A percentile compares a stretch with the other conserved stretches of the same genome.
phyloP scores from a whole-genome alignment of 2,888 invertebrate genomes.

The Netelia inedita region DNA sequence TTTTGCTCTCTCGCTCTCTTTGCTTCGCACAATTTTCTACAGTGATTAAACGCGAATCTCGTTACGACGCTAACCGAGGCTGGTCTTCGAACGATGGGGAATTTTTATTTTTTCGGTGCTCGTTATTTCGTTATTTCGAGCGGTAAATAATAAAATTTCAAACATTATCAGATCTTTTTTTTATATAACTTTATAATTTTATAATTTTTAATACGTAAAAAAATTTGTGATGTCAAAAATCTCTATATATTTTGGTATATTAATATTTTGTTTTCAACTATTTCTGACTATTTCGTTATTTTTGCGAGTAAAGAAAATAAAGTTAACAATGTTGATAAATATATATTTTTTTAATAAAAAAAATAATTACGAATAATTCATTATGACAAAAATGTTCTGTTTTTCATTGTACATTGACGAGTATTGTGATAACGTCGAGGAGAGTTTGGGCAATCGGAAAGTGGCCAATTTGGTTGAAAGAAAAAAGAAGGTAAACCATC shows the following conservation, averaged over 20 bases:
- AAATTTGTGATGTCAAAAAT: not conserved
- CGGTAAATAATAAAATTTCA: no score
- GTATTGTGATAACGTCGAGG: not conserved
- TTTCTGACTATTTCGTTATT: not conserved
- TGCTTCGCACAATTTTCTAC: no score
- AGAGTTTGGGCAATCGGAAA: not conserved
- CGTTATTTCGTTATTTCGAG: no score
- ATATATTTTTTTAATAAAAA: no score
- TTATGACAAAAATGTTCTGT: not conserved
- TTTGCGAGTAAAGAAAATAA: no score
- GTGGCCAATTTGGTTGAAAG: conserved; percentile 8
- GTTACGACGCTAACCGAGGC: no score
- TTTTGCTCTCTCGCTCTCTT: not conserved
- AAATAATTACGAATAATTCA: not conserved
- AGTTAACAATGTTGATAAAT: no score
- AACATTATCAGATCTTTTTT: no score
- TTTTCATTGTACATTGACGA: not conserved
- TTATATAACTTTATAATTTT: not conserved
- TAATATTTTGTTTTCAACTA: not conserved
- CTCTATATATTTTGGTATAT: not conserved
- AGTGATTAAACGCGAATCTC: no score
- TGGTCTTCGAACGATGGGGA: no score
- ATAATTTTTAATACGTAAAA: not conserved
- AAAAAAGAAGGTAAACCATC: conserved; percentile 13
- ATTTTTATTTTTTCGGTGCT: no score